Base-by-base conservation (phyloP, 2,888 invertebrate species). In the Drosophila nr. perissopoda region DNA sequence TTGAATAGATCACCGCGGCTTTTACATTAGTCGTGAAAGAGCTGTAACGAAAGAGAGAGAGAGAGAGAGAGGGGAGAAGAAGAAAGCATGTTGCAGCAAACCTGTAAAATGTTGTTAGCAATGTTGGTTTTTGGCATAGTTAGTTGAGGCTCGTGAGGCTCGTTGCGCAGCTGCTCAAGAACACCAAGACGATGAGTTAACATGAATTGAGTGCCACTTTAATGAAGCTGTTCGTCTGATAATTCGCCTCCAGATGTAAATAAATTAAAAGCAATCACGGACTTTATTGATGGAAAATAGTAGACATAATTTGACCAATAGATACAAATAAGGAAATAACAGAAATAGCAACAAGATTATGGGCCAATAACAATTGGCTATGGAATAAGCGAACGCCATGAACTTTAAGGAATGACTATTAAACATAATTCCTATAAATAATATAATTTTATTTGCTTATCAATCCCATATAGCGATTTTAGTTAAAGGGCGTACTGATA, bases 1-100 rank as follows among this genome's bases (percentile, higher is more conserved):
- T 86, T 86, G 86, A 86, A 86, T 87, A 87, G 86, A 87, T 86
- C 85, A 85, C 78, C 71, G 70, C 57, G 69, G 65, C 69, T 62
- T 62, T 63, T 60, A 51, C 69, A 51, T 60, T 34, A 69, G 49
- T 67, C 60, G 54, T 52, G 49, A 13, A n/a, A 34, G 27, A 10
- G 49, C 31, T 21, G 13, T 1, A 13, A 33, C 1, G 13, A 4
- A 3, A 27, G 29, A 4, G 31, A 16, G 57, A 31, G 10, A 16
- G 51, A 49, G 10, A 42, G 42, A 25, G 27, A 2, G 29, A 16
- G 57, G 27, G 10, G 18, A 34, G 7, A 13, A 1, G 0, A 11
- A 21, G 54, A 49, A 42, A 38, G 40, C 57, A 27, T 73, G 72
- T 76, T 74, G 82, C 74, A 67, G 86, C 74, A 75, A 67, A 82